These are phyloP conservation scores for Oncorhynchus nerka DNA, from an alignment of 2,113 vertebrate species.

Conservation along the genomic window DNA sequence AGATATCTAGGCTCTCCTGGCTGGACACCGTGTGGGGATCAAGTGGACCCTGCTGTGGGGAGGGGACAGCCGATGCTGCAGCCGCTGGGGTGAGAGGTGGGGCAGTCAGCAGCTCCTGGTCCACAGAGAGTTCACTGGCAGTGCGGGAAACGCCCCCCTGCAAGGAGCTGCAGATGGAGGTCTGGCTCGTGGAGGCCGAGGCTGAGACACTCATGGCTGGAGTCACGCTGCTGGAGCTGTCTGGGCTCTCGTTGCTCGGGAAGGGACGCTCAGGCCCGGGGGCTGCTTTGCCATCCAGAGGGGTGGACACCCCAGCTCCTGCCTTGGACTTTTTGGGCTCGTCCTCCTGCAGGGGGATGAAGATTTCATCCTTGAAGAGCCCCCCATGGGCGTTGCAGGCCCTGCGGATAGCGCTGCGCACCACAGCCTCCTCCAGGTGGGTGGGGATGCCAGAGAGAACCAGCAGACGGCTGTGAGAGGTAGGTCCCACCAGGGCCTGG, in stretches of 20 bases:
- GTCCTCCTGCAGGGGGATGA: conserved; percentile 91
- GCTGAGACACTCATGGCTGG: conserved; percentile 89
- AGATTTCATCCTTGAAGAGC: conserved; percentile 95
- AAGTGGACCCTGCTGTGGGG: conserved; percentile 69
- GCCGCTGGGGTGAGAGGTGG: conserved; percentile 71
- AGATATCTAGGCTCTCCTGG: conserved; percentile 94
- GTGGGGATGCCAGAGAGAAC: conserved; percentile 96
- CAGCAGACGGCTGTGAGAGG: conserved; percentile 88
- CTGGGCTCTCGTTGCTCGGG: conserved; percentile 80
- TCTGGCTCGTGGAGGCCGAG: conserved; percentile 91
- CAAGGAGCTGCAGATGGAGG: conserved; percentile 89
- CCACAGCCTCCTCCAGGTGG: conserved; percentile 88
- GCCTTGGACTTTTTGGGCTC: conserved; percentile 84
- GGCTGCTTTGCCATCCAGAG: conserved; percentile 70
- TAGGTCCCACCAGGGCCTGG: conserved; percentile 91
- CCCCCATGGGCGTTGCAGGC: conserved; percentile 94
- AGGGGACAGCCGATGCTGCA: conserved; percentile 70
- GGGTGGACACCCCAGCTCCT: conserved; percentile 67
- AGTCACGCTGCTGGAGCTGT: conserved; percentile 90
- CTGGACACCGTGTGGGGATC: conserved; percentile 89
- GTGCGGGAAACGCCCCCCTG: conserved; percentile 87
- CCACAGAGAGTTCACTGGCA: conserved; percentile 83
- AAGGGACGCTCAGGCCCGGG: conserved; percentile 76
- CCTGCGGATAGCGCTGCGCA: conserved; percentile 88
- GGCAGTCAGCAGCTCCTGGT: conserved; percentile 77